Base-by-base conservation (phyloP, 2,888 invertebrate genomes). In the Ophion ellenae region DNA sequence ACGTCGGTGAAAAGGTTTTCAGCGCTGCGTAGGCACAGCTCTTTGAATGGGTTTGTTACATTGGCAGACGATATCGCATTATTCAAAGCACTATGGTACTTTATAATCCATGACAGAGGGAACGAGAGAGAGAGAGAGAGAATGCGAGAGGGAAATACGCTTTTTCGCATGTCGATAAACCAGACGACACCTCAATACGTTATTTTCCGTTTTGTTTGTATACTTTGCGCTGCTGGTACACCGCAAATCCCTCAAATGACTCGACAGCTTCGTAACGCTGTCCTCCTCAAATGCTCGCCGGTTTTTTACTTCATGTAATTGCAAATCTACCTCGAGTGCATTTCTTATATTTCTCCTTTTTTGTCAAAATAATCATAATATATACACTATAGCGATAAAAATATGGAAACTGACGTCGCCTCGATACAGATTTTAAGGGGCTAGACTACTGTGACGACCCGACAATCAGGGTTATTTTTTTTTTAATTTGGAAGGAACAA, bases 1-100 rank as follows among this genome's bases (percentile, higher is more conserved):
- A 9, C 57, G 24, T 59, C 32, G 45, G 70, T 47, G 57, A 45
- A 80, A 79, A 80, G 75, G 67, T 83, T 83, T 80, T 81, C 73
- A 83, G 47, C 14, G 40, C 40, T 64, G 80, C 73, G 83, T 77
- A 80, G 80, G 80, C 69, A 63, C 45, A 40, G 28, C 61, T 59
- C 76, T 66, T 80, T 80, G 80, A 83, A 86, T 81, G 63, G 64
- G 83, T 86, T 85, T 74, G 32, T 40, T 75, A 69, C 81, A 81
- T 86, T 74, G 86, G 76, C 86, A 81, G 80, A 86, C 85, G 83
- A 77, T 86, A 83, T 83, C 77, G 82, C 86, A 83, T 86, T 86
- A 86, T 86, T 83, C 67, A 77, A 83, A 83, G 81, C 81, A 74
- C 77, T 40, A 59, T 24, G 24, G 59, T 61, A 80, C 76, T 81